phyloP scores from a whole-genome alignment of 2,113 vertebrate species.

The Pipra filicauda region DNA sequence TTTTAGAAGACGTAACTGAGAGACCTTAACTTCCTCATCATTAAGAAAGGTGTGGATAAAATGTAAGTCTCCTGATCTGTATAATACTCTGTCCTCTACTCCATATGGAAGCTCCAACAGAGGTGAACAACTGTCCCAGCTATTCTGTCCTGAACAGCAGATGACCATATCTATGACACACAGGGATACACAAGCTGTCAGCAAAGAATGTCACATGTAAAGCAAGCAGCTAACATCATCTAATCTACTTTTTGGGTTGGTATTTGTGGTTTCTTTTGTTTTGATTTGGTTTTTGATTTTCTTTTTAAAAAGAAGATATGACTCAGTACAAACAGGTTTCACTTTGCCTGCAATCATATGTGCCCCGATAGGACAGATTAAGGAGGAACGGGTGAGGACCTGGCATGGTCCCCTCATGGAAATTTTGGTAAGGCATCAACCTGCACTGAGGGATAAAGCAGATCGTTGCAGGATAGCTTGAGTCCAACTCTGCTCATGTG shows the following conservation, averaged over 20 bases:
- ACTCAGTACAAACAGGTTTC: neutral
- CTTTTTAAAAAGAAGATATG: neutral
- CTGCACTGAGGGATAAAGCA: neutral
- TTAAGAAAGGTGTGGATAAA: neutral
- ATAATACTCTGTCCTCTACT: neutral
- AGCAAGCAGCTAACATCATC: neutral
- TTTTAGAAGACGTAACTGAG: neutral
- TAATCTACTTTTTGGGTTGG: neutral
- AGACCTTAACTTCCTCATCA: neutral
- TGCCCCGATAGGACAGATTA: neutral
- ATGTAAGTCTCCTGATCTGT: neutral
- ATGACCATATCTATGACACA: neutral
- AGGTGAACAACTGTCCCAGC: neutral
- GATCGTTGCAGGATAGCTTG: neutral
- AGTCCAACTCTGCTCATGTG: neutral
- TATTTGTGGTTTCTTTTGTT: neutral
- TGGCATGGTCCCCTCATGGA: neutral
- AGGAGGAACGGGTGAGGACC: neutral
- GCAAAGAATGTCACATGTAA: neutral
- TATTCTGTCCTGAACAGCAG: neutral
- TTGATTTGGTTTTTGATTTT: neutral
- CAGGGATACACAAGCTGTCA: neutral
- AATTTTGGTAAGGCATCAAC: neutral
- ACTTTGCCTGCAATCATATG: accelerated
- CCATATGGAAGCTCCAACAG: neutral